These are phyloP conservation scores for Triplophysa siluroides DNA, from an alignment of 2,113 vertebrate genomes.

Conservation along the genomic window DNA sequence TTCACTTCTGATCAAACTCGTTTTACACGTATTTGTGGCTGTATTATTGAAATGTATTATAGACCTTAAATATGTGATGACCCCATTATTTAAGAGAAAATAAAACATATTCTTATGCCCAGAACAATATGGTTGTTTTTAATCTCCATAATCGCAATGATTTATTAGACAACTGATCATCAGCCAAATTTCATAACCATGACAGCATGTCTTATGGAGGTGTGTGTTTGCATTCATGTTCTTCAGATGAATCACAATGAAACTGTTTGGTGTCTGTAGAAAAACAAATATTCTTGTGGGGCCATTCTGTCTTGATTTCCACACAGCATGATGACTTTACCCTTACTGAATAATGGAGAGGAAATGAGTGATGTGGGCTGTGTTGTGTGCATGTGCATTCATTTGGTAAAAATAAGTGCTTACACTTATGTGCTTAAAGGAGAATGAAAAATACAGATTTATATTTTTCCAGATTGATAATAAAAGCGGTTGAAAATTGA, in stretches of 20 bases:
- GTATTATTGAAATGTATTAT: too few relatives aligned
- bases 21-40: too few relatives aligned
- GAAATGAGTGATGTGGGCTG: not conserved
- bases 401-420: not conserved
- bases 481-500: not conserved
- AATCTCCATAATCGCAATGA: too few relatives aligned
- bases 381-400: not conserved
- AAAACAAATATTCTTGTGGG: not conserved
- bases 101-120: too few relatives aligned
- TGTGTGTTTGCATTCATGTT: not conserved
- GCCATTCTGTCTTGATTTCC: not conserved
- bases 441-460: not conserved
- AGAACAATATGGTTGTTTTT: too few relatives aligned
- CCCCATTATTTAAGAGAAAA: too few relatives aligned
- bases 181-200: too few relatives aligned
- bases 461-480: too few relatives aligned
- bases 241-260: conserved; percentile 1
- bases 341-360: conserved; percentile 21
- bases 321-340: not conserved
- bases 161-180: too few relatives aligned
- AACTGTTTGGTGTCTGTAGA: not conserved
- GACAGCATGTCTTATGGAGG: not conserved
- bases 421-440: not conserved
- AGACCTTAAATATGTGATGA: too few relatives aligned
- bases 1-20: too few relatives aligned